Evolutionary conservation across 1,140 invertebrate genomes (phyloP).

Genomic region (Aplysia californica): DNA sequence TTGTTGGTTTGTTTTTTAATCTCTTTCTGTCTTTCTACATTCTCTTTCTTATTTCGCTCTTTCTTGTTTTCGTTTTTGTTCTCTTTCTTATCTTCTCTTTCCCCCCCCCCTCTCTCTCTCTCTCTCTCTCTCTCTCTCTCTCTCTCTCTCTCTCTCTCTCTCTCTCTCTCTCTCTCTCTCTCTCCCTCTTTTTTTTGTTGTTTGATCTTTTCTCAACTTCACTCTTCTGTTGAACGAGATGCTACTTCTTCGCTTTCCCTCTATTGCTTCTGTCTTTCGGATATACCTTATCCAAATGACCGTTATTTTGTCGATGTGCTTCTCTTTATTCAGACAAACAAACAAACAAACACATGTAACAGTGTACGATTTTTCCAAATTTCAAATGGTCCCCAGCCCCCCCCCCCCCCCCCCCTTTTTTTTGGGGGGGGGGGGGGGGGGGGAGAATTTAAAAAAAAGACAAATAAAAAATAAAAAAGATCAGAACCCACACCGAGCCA

Average conservation of each 20-base stretch:
- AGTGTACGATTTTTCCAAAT: neutral
- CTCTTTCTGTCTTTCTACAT: neutral
- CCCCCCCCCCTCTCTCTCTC: neutral
- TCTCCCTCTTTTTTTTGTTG: neutral
- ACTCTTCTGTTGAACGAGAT: neutral
- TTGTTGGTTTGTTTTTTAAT: neutral
- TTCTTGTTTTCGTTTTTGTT: constrained; percentile 1
- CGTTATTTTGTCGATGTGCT: too few relatives aligned
- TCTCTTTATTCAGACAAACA: too few relatives aligned
- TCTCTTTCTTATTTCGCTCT: neutral
- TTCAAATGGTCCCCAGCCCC: neutral
- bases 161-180: neutral
- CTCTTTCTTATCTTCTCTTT: constrained; percentile 9
- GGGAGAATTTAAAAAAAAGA: neutral
- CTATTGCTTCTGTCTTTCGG: neutral
- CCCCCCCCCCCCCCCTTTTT: too few relatives aligned
- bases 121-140: neutral
- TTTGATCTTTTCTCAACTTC: neutral
- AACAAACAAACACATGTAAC: neutral
- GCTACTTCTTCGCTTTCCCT: too few relatives aligned
- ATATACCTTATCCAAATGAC: neutral
- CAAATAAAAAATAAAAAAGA: neutral
- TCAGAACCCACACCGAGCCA: neutral
- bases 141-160: neutral
- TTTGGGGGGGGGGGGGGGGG: neutral